Percentiles rank a stretch among this genome's conserved stretches.
Evolutionary conservation across 1,140 invertebrate genomes (phyloP).

Genomic region (Campoletis sonorensis): DNA sequence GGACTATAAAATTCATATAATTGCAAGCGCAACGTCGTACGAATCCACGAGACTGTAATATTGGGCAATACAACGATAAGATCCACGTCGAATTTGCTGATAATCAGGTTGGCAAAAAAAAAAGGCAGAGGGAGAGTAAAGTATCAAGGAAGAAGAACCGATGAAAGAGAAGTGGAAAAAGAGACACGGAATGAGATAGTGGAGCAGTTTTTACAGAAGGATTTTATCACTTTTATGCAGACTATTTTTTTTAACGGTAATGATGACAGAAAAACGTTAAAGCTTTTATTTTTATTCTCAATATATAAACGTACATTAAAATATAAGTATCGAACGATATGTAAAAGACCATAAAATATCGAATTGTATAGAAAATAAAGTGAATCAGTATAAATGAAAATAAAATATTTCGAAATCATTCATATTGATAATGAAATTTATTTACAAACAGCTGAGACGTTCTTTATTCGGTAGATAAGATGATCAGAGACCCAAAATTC

Average conservation of each 20-base stretch:
- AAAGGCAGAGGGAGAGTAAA: not conserved
- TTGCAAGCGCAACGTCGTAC: constrained; percentile 56
- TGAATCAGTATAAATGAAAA: not conserved
- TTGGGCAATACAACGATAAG: constrained; percentile 53
- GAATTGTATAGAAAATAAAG: no score
- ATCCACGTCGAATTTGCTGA: constrained; percentile 40
- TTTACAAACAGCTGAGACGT: not conserved
- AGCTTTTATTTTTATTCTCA: not conserved
- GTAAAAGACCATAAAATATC: no score
- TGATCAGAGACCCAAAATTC: constrained; percentile 47
- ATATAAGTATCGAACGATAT: not conserved
- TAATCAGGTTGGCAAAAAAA: not conserved
- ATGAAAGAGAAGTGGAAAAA: not conserved
- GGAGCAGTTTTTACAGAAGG: not conserved
- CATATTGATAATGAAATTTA: not conserved
- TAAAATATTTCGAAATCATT: not conserved
- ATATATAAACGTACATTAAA: not conserved
- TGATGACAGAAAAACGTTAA: not conserved
- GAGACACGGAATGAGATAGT: not conserved
- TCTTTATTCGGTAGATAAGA: constrained; percentile 46
- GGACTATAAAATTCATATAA: constrained; percentile 72
- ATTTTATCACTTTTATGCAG: not conserved
- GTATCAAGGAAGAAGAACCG: not conserved
- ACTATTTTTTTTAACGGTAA: not conserved
- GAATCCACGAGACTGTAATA: constrained; percentile 54